Evolutionary conservation across 2,888 invertebrate genomes (phyloP), one percentile per base, ranked within the genome.

Genomic region (Ophion obscuratus): DNA sequence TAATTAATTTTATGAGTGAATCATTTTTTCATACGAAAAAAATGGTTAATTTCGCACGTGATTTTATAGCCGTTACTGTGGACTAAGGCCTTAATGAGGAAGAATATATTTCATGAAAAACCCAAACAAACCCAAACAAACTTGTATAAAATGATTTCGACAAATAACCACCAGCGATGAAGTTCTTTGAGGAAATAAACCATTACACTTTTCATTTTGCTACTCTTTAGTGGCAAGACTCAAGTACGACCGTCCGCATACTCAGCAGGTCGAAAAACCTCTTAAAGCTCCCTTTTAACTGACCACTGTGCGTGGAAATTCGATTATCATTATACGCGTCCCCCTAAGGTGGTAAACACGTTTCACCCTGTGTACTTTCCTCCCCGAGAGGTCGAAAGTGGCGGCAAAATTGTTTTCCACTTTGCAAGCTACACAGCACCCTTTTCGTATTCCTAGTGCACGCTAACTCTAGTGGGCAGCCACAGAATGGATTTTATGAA

Each of bases 401-500:
- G 2, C 14, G 17, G 17, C 31, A 71, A 79, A 62, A 44, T 53
- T 31, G 24, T 44, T 78, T 40, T 27, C 36, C 40, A 62, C 24
- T 71, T 67, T 62, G 20, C 31, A 71, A 79, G 4, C 44, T 53
- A 36, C 59, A 36, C 24, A 20, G 20, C 44, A 14, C n/a, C 9
- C 31, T 31, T 47, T 59, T 40, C 59, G 61, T 75, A 68, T 74
- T 53, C 44, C 24, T 17, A 44, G 24, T 3, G 14, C 57, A 27
- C 53, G 76, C 59, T 47, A 77, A 77, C 83, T 75, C 44, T 57
- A 4, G 53, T 61, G 83, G 85, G 82, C 83, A 82, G 71, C 83
- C 83, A 24, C 85, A 75, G 47, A 27, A 17, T n/a, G 75, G 76
- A 79, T 85, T 82, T 85, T 85, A 85, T 85, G 82, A 85, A 85